Conservation (phyloP, 2,797 vertebrate species). For the Gallirallus australis region DNA sequence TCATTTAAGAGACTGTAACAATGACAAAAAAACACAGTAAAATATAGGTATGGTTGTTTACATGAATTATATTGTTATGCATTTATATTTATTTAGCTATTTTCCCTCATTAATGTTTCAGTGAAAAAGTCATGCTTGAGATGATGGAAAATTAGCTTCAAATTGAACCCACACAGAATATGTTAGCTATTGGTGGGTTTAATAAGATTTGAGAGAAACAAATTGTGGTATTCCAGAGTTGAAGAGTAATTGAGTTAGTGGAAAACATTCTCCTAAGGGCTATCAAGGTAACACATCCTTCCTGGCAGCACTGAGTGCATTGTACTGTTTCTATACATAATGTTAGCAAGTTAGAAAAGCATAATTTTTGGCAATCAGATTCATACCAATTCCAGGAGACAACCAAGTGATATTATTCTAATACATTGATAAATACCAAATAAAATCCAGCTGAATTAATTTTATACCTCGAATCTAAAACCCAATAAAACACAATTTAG, state of each 20-base stretch:
- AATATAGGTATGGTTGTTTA: not conserved
- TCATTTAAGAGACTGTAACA: not conserved
- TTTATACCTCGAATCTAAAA: not conserved
- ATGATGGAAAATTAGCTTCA: not conserved
- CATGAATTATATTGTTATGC: not conserved
- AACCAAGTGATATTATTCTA: not conserved
- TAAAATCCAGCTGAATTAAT: not conserved
- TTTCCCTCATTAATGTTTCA: not conserved
- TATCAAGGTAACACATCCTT: not conserved
- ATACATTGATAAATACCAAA: not conserved
- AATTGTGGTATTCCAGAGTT: not conserved
- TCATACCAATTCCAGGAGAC: not conserved
- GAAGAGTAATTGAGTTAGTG: not conserved
- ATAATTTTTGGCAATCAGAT: not conserved
- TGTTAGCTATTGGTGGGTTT: not conserved
- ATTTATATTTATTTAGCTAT: not conserved
- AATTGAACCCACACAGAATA: not conserved
- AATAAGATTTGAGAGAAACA: not conserved
- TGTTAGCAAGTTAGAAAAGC: rapidly evolving
- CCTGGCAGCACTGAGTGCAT: not conserved
- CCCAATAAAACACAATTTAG: not conserved
- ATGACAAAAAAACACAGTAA: not conserved
- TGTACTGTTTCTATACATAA: not conserved
- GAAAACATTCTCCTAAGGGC: not conserved
- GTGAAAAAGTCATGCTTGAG: not conserved